phyloP scores from a whole-genome alignment of 2,113 vertebrate genomes.

The Marmota flaviventris region DNA sequence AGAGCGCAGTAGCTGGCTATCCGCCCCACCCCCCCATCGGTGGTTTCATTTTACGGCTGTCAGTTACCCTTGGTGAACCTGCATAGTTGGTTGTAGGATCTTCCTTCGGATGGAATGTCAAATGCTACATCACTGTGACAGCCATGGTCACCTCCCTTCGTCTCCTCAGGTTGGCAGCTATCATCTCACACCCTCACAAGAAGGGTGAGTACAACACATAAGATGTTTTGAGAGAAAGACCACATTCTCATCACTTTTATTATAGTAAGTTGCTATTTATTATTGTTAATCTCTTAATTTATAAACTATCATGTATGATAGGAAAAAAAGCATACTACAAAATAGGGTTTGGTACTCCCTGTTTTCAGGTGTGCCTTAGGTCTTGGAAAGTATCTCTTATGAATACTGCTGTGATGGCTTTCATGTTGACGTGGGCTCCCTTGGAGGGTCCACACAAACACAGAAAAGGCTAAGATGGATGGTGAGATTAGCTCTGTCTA shows the following conservation, averaged over 20 bases:
- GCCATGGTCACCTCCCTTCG: background rate
- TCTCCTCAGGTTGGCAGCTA: no score
- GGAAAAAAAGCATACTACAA: background rate
- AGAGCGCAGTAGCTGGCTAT: background rate
- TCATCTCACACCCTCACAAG: background rate
- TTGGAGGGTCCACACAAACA: background rate
- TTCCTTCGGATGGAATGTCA: rapidly evolving
- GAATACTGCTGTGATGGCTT: background rate
- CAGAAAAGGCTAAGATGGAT: background rate
- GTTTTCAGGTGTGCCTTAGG: background rate
- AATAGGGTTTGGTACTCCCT: background rate
- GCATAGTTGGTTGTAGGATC: no score
- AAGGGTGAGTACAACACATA: background rate
- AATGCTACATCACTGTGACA: background rate
- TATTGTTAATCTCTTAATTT: background rate
- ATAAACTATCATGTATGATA: background rate
- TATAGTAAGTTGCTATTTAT: background rate
- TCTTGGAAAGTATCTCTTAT: background rate
- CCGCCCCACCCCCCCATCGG: no score
- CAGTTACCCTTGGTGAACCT: background rate
- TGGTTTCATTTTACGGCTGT: background rate
- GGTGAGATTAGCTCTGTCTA: background rate
- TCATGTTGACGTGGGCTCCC: background rate
- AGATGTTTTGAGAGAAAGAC: background rate
- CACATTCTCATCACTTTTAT: background rate